A percentile compares a stretch with the other conserved stretches of the same genome.
These are phyloP conservation scores for Tetrao urogallus DNA, from an alignment of 2,113 vertebrate species.

Conservation along the genomic window DNA sequence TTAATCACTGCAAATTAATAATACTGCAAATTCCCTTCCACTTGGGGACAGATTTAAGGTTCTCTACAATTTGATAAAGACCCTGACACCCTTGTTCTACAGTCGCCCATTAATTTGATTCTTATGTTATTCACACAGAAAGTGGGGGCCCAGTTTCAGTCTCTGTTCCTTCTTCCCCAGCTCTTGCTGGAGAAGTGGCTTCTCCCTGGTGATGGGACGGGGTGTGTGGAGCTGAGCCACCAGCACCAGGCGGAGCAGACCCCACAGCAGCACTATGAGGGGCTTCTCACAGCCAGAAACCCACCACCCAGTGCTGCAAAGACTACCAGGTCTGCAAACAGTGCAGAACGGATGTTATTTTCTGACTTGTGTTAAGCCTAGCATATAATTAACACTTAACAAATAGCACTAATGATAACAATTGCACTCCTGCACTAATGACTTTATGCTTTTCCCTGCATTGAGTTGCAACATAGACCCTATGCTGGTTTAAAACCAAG, in stretches of 20 bases:
- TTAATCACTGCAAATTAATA: neutral
- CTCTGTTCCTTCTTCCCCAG: neutral
- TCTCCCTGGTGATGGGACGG: accelerated
- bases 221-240: accelerated
- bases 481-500: neutral
- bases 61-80: neutral
- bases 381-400: neutral
- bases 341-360: neutral
- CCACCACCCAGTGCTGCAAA: accelerated
- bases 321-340: neutral
- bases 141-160: neutral
- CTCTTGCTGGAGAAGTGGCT: neutral
- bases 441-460: neutral
- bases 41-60: accelerated
- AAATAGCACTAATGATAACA: neutral
- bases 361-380: neutral
- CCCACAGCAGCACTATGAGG: neutral
- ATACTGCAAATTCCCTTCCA: neutral
- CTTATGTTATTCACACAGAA: neutral
- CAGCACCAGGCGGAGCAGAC: neutral
- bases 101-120: neutral
- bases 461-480: neutral
- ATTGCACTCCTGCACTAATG: neutral
- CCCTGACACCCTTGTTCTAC: neutral
- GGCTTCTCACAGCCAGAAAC: neutral